These are phyloP conservation scores for Argyrosomus regius DNA, from an alignment of 2,797 vertebrate species.

Conservation along the genomic window DNA sequence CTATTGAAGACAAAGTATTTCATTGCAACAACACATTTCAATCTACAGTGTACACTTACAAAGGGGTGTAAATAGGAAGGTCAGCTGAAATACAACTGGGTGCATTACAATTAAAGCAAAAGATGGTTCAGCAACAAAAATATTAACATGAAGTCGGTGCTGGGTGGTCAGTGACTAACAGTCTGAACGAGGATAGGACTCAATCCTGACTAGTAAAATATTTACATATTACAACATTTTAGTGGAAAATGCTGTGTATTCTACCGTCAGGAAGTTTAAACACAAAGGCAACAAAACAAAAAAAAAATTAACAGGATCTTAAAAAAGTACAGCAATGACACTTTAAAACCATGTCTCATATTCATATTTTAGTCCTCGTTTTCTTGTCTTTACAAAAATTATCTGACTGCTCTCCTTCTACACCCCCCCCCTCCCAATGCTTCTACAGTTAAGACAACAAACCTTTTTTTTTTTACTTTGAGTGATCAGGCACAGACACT, in stretches of 20 bases:
- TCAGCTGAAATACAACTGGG: constrained; percentile 54
- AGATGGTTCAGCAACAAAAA: constrained; percentile 41
- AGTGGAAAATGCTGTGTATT: constrained; percentile 41
- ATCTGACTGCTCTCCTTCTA: constrained; percentile 33
- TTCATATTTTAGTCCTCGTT: constrained; percentile 51
- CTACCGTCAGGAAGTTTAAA: constrained; percentile 55
- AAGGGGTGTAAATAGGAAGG: constrained; percentile 58
- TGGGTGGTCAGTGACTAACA: constrained; percentile 34
- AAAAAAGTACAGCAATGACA: constrained; percentile 74
- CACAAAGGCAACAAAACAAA: constrained; percentile 44
- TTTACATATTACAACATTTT: constrained; percentile 59
- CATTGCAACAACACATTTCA: constrained; percentile 83
- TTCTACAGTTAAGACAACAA: constrained; percentile 76
- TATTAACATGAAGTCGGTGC: constrained; percentile 18
- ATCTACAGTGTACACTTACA: constrained; percentile 74
- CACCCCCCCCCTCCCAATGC: constrained; percentile 17
- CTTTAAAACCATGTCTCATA: constrained; percentile 69
- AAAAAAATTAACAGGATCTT: constrained; percentile 47
- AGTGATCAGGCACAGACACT: constrained; percentile 72
- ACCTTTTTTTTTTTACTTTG: constrained; percentile 47
- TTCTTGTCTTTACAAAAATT: constrained; percentile 67
- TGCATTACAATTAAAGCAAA: constrained; percentile 62
- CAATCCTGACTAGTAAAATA: constrained; percentile 58
- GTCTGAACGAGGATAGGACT: constrained; percentile 43
- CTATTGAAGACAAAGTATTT: constrained; percentile 91